Base-by-base conservation (phyloP, 2,888 invertebrate species). In the Chrysina gloriosa region DNA sequence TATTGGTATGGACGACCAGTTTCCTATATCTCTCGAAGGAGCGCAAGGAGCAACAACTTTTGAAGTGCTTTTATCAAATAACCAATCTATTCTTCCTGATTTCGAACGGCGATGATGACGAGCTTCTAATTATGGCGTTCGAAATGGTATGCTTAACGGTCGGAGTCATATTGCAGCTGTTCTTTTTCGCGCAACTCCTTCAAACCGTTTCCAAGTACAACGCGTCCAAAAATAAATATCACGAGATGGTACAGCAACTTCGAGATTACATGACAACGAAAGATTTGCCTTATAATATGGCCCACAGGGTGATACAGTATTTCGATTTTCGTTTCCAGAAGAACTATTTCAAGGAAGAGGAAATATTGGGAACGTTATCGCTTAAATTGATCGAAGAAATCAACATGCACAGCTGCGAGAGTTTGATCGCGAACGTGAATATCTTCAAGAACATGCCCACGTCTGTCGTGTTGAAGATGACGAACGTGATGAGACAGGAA, bases 351-450 rank as follows among this genome's bases (percentile, higher is more conserved):
- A 79, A 83, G 14, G 81, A 84, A 63, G 74, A 74, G n/a, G 75
- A 78, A 5, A 83, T 85, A 25, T 76, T 82, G 19, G 72, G 75
- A 0, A 80, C 81, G 52, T 76, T 84, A 0, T 82, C 84, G 2
- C 54, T 63, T 34, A 68, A 66, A 3, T 19, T 64, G n/a, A 42
- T 34, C 23, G 16, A 50, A 29, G 68, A 61, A 39, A 70, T 71
- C 29, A 66, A 69, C 11, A 85, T 87, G 84, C 85, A 86, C 71
- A 85, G 83, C 1, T 87, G 87, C 67, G 79, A 85, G 65, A 77
- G 76, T 19, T 71, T 85, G 42, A 67, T 85, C 5, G 74, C 78
- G 0, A 81, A 77, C 29, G 82, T 84, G 0, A 74, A 80, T 34
- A 72, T 85, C 3, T 83, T 85, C 64, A 76, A 78, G 47, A 73